These are phyloP conservation scores for Dicranocentrus wangi DNA, from an alignment of 2,888 invertebrate genomes.

Conservation along the genomic window DNA sequence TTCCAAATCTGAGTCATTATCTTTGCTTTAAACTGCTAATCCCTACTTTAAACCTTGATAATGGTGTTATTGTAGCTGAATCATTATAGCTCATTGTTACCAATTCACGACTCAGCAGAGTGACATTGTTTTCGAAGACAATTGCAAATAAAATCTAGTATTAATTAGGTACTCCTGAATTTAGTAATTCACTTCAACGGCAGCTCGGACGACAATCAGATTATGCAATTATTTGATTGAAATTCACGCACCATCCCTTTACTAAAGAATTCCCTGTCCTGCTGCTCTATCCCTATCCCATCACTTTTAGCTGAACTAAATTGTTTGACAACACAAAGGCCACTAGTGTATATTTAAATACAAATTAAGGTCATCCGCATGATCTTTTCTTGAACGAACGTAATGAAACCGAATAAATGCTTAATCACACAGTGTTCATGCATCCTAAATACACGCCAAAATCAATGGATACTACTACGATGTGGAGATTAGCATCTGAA, in stretches of 20 bases:
- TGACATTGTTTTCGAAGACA: no score
- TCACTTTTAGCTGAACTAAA: background rate
- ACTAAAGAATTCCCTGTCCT: background rate
- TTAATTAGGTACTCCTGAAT: no score
- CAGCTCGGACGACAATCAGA: background rate
- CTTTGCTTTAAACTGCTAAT: no score
- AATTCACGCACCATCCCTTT: conserved; percentile 12
- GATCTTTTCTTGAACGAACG: background rate
- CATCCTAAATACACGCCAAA: no score
- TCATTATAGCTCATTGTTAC: conserved; percentile 4
- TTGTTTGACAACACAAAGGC: background rate
- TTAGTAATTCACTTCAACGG: no score
- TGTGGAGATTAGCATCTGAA: no score
- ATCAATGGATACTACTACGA: no score
- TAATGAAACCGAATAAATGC: background rate
- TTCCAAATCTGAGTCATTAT: no score
- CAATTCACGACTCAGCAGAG: background rate
- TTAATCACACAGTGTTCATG: background rate
- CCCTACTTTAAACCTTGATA: conserved; percentile 14
- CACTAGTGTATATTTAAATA: background rate
- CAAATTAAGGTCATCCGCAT: conserved; percentile 14
- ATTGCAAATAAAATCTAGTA: no score
- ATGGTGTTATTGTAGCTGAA: conserved; percentile 1
- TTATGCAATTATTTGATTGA: conserved; percentile 13
- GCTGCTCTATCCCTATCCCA: no score